Percentiles rank a stretch among this genome's conserved stretches.
phyloP scores from a whole-genome alignment of 2,113 vertebrate genomes.

The Poecilia latipinna region DNA sequence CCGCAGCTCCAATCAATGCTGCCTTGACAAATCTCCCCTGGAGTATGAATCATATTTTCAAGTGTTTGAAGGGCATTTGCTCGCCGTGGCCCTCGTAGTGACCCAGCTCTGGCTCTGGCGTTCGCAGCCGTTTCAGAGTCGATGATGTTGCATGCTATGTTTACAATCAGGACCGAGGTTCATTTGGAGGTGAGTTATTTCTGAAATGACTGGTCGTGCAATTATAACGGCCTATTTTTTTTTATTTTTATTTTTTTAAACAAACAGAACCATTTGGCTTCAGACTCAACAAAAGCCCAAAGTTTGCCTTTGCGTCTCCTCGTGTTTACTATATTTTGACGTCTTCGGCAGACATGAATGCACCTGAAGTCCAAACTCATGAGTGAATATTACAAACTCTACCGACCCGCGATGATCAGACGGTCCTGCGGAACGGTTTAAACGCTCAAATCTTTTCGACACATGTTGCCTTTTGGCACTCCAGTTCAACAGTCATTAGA shows the following conservation, averaged over 20 bases:
- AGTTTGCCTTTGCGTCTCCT: slow-evolving; percentile 21
- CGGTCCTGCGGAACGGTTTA: slow-evolving; percentile 39
- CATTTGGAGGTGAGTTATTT: neutral
- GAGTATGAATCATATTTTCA: slow-evolving; percentile 67
- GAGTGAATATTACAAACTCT: slow-evolving; percentile 36
- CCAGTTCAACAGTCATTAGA: slow-evolving; percentile 1
- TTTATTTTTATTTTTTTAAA: neutral
- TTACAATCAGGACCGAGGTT: neutral
- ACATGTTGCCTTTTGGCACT: slow-evolving; percentile 39
- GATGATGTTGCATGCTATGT: slow-evolving; percentile 12
- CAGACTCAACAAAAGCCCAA: slow-evolving; percentile 6
- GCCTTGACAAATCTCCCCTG: slow-evolving; percentile 67
- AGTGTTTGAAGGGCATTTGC: slow-evolving; percentile 62
- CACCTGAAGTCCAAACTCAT: slow-evolving; percentile 32
- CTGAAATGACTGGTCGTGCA: neutral
- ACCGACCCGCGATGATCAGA: slow-evolving; percentile 48
- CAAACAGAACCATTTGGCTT: neutral
- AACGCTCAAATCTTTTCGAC: slow-evolving; percentile 49
- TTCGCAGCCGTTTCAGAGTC: slow-evolving; percentile 41
- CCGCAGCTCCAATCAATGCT: slow-evolving; percentile 64
- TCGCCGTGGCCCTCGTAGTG: slow-evolving; percentile 36
- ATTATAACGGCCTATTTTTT: neutral
- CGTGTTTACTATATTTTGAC: slow-evolving; percentile 48
- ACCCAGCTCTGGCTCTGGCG: slow-evolving; percentile 31
- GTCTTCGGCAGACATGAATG: slow-evolving; percentile 41